phyloP scores from a whole-genome alignment of 2,797 vertebrate genomes.

The Sebastiscus albofasciatus region DNA sequence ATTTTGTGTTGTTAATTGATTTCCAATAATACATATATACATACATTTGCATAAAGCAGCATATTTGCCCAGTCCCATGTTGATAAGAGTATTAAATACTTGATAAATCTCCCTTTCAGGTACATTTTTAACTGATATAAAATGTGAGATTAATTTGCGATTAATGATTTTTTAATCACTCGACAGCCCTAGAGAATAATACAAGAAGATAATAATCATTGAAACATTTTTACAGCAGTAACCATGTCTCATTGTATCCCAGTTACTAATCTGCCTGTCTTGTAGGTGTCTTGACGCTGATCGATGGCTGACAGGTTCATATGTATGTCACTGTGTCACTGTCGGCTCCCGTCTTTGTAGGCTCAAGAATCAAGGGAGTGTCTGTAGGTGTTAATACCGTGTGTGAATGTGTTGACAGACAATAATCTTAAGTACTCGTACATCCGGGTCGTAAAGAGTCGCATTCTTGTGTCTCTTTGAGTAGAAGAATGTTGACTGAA shows the following conservation, averaged over 20 bases:
- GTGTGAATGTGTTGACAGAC: background rate
- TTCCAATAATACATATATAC: too few relatives aligned
- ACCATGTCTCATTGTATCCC: background rate
- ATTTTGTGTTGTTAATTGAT: too few relatives aligned
- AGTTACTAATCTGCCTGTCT: background rate
- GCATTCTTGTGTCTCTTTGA: background rate
- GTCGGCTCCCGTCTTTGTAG: background rate
- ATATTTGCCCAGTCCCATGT: too few relatives aligned
- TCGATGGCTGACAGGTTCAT: background rate
- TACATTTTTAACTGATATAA: too few relatives aligned
- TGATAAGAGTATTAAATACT: too few relatives aligned
- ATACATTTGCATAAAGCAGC: too few relatives aligned
- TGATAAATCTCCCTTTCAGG: too few relatives aligned
- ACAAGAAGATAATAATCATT: background rate
- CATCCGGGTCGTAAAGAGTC: slow-evolving; percentile 12
- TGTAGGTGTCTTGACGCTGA: background rate
- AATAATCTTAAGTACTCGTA: background rate
- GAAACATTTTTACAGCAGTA: background rate
- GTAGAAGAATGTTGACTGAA: background rate
- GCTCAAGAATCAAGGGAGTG: slow-evolving; percentile 12
- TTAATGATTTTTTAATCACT: too few relatives aligned
- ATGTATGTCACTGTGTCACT: background rate
- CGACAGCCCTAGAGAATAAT: too few relatives aligned
- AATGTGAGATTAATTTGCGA: too few relatives aligned
- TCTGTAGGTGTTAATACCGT: background rate